phyloP scores from a whole-genome alignment of 2,113 vertebrate genomes.

The Aphyosemion australe region DNA sequence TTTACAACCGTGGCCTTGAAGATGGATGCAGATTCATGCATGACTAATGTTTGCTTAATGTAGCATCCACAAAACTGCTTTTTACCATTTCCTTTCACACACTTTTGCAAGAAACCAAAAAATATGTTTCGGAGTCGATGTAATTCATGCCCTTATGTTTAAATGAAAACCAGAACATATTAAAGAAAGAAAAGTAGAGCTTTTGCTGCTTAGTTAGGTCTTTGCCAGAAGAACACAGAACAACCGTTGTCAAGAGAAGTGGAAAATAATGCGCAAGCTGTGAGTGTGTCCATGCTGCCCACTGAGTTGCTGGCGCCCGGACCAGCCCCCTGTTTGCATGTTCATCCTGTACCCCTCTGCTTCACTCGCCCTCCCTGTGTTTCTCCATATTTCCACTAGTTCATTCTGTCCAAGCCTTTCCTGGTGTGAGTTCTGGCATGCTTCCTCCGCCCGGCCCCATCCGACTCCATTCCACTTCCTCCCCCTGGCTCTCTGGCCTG shows the following conservation, averaged over 20 bases:
- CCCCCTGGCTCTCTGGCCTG: slow-evolving; percentile 59
- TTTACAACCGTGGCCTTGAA: slow-evolving; percentile 41
- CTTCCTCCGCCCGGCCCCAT: slow-evolving; percentile 48
- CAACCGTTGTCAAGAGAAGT: slow-evolving; percentile 55
- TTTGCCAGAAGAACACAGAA: slow-evolving; percentile 24
- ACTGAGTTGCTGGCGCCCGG: slow-evolving; percentile 66
- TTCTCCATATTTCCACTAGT: slow-evolving; percentile 69
- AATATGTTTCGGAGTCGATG: background rate
- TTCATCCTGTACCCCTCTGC: slow-evolving; percentile 74
- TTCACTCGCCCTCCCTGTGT: slow-evolving; percentile 54
- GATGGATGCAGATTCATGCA: slow-evolving; percentile 40
- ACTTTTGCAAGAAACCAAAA: background rate
- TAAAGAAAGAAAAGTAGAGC: too few species aligned
- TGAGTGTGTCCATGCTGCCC: slow-evolving; percentile 61
- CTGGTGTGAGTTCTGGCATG: slow-evolving; percentile 77
- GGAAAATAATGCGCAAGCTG: slow-evolving; percentile 66
- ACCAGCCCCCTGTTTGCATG: slow-evolving; percentile 54
- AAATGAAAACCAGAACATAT: slow-evolving; percentile 7
- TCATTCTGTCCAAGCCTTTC: slow-evolving; percentile 68
- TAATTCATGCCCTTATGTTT: background rate
- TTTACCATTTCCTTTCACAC: background rate
- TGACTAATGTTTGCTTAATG: slow-evolving; percentile 25
- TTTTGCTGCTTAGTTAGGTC: slow-evolving; percentile 12
- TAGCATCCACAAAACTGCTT: slow-evolving; percentile 24
- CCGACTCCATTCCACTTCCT: slow-evolving; percentile 57